Evolutionary conservation across 2,113 vertebrate species (phyloP).

Genomic region (Scartelaos histophorus): DNA sequence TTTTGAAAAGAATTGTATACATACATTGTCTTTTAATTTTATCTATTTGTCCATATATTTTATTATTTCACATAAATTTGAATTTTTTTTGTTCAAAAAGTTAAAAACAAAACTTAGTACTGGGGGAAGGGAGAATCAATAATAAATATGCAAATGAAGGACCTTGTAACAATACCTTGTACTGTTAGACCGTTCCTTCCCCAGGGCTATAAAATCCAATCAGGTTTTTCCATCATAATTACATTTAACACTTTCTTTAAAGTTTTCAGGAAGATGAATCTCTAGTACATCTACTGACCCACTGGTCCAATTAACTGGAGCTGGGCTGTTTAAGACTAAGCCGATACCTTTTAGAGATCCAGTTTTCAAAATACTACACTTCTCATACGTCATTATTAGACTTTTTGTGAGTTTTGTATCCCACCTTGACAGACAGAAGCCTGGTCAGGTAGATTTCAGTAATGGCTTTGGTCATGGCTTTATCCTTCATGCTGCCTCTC

Average conservation of each 20-base stretch:
- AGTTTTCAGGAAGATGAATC: background rate
- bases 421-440: slow-evolving; percentile 93
- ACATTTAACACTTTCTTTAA: background rate
- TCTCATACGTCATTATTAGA: background rate
- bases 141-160: background rate
- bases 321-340: no score
- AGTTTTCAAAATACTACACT: no score
- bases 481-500: slow-evolving; percentile 92
- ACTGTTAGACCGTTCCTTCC: background rate
- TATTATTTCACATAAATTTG: background rate
- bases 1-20: background rate
- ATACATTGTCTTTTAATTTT: background rate
- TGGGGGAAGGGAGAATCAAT: background rate
- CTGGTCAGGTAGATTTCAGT: slow-evolving; percentile 98
- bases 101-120: background rate
- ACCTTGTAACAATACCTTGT: background rate
- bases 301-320: background rate
- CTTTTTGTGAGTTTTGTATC: background rate
- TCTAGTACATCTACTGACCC: background rate
- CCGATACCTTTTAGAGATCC: no score
- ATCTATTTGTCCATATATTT: no score
- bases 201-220: background rate
- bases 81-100: background rate
- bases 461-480: slow-evolving; percentile 95
- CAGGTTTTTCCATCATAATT: background rate